Base-by-base conservation (phyloP, 2,797 vertebrate species). In the Pogoniulus pusillus region DNA sequence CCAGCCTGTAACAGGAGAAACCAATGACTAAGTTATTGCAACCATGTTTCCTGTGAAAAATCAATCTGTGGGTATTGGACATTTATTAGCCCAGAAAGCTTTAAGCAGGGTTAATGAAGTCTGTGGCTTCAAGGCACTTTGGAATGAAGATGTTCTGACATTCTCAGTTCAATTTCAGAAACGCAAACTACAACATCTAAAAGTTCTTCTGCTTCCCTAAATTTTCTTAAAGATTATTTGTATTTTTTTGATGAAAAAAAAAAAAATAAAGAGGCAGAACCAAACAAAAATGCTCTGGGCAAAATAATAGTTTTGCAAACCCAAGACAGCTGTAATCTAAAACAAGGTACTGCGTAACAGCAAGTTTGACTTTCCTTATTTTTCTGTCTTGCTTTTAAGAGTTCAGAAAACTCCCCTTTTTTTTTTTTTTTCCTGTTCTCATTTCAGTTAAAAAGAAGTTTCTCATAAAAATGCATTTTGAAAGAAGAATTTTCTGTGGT, bases 281-380 rank as follows among this genome's bases (percentile, higher is more conserved):
- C 0, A 32, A 41, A 43, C 8, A 47, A 55, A 6, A 6, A 0
- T 2, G 0, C 2, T 29, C 5, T 72, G 17, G 22, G 16, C 63
- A 66, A 92, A 85, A 62, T 18, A 71, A 86, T n/a, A 41, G 8
- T 64, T 77, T 77, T 45, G 17, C 6, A 78, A 82, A 87, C 77
- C 12, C 7, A 77, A 80, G 29, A 10, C 16, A 73, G 26, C 57
- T 60, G 75, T 43, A 49, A 34, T 37, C 18, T 43, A 23, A 85
- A 51, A 26, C 26, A 47, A 35, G 2, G 7, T 62, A 53, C 35
- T 78, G 4, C 18, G 12, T 26, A 80, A 35, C 34, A 54, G 32
- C 27, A 72, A 64, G 12, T 55, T 81, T 62, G 19, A 79, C 7
- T 60, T 80, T 35, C 24, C 14, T 73, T 79, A 45, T 41, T 66